A percentile compares a stretch with the other conserved stretches of the same genome.
These are phyloP conservation scores for Ormyrus nitidulus DNA, from an alignment of 2,888 invertebrate genomes.

Conservation along the genomic window DNA sequence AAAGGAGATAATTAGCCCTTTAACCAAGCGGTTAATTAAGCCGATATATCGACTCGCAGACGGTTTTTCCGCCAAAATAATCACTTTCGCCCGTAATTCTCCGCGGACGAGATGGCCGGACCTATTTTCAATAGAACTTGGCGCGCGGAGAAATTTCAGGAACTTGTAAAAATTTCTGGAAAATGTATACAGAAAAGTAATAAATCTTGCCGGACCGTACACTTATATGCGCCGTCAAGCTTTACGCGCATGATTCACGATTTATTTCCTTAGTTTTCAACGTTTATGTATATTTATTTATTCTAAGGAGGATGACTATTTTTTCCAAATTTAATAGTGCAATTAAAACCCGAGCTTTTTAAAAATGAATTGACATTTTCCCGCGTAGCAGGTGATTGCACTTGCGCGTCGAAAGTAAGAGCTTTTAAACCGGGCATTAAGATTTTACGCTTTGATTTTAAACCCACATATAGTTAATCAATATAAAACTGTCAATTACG, in stretches of 20 bases:
- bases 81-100: background rate
- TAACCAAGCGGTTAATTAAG: background rate
- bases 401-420: background rate
- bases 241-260: conserved; percentile 35
- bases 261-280: conserved; percentile 30
- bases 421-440: background rate
- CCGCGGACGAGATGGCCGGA: no score
- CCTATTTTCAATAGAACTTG: background rate
- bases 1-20: no score
- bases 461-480: background rate
- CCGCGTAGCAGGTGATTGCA: background rate
- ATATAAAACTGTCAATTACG: no score
- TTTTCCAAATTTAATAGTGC: conserved; percentile 16
- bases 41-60: background rate
- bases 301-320: conserved; percentile 20
- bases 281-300: conserved; percentile 34
- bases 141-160: conserved; percentile 25
- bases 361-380: background rate
- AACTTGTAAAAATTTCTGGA: conserved; percentile 38
- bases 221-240: conserved; percentile 27
- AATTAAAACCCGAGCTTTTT: background rate
- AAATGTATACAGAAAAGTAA: conserved; percentile 44
- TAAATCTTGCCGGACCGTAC: conserved; percentile 29
- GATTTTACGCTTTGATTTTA: background rate
- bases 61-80: background rate